Evolutionary conservation across 2,113 vertebrate genomes (phyloP).

Genomic region (Phyllopteryx taeniolatus): DNA sequence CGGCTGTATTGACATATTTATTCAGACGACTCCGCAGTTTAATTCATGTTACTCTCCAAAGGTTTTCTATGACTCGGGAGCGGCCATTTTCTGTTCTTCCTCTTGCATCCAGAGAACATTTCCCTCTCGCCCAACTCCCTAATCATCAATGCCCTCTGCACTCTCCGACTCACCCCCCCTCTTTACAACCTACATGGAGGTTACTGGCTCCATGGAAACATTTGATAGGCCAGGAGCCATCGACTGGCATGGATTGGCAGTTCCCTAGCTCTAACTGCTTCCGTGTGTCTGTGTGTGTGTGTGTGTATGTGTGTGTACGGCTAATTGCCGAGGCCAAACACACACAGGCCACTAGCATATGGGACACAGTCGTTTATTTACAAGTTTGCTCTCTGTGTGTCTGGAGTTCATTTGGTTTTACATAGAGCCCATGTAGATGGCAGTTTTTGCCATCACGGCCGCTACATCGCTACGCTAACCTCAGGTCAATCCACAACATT

Average conservation of each 20-base stretch:
- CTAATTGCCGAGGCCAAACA: slow-evolving; percentile 57
- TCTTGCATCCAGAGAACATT: slow-evolving; percentile 11
- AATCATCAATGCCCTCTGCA: slow-evolving; percentile 18
- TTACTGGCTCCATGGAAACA: slow-evolving; percentile 65
- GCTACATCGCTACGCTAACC: background rate
- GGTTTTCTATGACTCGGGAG: slow-evolving; percentile 35
- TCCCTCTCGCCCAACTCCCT: slow-evolving; percentile 14
- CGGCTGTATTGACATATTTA: slow-evolving; percentile 13
- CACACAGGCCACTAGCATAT: slow-evolving; percentile 45
- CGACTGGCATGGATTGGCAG: slow-evolving; percentile 67
- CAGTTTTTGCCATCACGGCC: background rate
- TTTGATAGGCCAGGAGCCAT: slow-evolving; percentile 58
- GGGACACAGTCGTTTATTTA: slow-evolving; percentile 30
- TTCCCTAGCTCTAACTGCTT: slow-evolving; percentile 61
- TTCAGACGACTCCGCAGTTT: slow-evolving; percentile 17
- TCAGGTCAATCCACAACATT: background rate
- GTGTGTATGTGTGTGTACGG: slow-evolving; percentile 24
- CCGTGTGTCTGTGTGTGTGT: slow-evolving; percentile 46
- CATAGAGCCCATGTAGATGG: background rate
- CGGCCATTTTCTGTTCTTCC: background rate
- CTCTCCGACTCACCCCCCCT: slow-evolving; percentile 5
- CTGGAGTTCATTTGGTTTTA: slow-evolving; percentile 5
- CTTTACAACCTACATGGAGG: slow-evolving; percentile 33
- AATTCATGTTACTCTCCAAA: slow-evolving; percentile 7
- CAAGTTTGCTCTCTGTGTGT: slow-evolving; percentile 3